These are phyloP conservation scores for Conus betulinus DNA, from an alignment of 1,140 invertebrate species.

Conservation along the genomic window DNA sequence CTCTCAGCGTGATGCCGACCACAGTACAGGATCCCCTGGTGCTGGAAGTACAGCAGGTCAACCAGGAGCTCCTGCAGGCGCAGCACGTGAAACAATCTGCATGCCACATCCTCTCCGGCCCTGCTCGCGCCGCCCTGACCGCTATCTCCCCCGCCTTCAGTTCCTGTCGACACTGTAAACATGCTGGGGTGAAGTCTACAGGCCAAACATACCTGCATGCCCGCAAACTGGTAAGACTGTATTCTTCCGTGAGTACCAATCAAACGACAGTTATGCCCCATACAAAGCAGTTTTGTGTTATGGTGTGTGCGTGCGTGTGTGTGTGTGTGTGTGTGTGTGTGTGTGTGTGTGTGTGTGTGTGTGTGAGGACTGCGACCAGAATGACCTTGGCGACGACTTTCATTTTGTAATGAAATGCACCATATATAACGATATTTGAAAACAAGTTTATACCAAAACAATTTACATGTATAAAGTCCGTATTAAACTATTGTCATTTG, in stretches of 20 bases:
- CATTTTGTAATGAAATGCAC: too few species aligned
- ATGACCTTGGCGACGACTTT: too few species aligned
- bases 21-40: background rate
- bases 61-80: background rate
- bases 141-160: background rate
- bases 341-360: background rate
- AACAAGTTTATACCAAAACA: too few species aligned
- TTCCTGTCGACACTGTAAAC: background rate
- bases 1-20: background rate
- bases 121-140: background rate
- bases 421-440: too few species aligned
- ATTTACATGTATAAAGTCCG: too few species aligned
- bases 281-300: background rate
- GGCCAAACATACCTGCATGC: too few species aligned
- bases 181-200: too few species aligned
- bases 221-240: too few species aligned
- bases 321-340: slow-evolving; percentile 21
- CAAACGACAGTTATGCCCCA: too few species aligned
- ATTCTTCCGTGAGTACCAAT: too few species aligned
- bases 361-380: too few species aligned
- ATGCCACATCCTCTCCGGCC: background rate
- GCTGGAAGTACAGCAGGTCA: background rate
- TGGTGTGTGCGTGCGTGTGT: background rate
- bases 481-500: too few species aligned
- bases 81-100: background rate